These are phyloP conservation scores for Papilio helenus DNA, from an alignment of 1,140 invertebrate species.

Conservation along the genomic window DNA sequence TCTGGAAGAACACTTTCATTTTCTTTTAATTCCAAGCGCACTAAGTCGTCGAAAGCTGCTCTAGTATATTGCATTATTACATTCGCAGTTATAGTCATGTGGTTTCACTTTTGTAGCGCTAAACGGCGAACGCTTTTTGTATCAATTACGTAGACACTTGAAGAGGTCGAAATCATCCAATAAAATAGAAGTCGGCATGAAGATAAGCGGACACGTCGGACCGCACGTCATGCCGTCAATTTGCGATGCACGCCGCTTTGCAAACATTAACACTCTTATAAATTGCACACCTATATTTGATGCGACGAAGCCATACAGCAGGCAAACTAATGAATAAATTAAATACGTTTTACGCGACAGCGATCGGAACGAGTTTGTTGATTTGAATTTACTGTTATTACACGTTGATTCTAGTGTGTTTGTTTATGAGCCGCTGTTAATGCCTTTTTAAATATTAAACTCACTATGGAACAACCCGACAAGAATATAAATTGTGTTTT, in stretches of 20 bases:
- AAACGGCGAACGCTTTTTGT: neutral
- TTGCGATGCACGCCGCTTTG: slow-evolving; percentile 24
- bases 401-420: slow-evolving; percentile 18
- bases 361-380: slow-evolving; percentile 39
- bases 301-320: slow-evolving; percentile 4
- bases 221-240: slow-evolving; percentile 31
- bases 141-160: neutral
- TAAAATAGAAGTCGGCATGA: slow-evolving; percentile 8
- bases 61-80: no score
- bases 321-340: slow-evolving; percentile 40
- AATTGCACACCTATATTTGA: slow-evolving; percentile 38
- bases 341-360: slow-evolving; percentile 38
- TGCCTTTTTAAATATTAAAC: slow-evolving; percentile 33
- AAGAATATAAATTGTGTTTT: slow-evolving; percentile 32
- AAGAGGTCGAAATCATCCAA: slow-evolving; percentile 16
- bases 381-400: slow-evolving; percentile 37
- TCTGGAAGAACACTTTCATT: no score
- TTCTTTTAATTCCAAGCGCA: no score
- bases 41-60: no score
- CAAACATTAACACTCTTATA: slow-evolving; percentile 39
- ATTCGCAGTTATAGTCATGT: neutral
- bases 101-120: no score
- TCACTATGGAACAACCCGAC: neutral
- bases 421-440: slow-evolving; percentile 30
- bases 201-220: slow-evolving; percentile 11